Percentiles rank a stretch among this genome's conserved stretches.
These are phyloP conservation scores for Scaptomyza caliginosa DNA, from an alignment of 2,888 invertebrate genomes.

Conservation along the genomic window DNA sequence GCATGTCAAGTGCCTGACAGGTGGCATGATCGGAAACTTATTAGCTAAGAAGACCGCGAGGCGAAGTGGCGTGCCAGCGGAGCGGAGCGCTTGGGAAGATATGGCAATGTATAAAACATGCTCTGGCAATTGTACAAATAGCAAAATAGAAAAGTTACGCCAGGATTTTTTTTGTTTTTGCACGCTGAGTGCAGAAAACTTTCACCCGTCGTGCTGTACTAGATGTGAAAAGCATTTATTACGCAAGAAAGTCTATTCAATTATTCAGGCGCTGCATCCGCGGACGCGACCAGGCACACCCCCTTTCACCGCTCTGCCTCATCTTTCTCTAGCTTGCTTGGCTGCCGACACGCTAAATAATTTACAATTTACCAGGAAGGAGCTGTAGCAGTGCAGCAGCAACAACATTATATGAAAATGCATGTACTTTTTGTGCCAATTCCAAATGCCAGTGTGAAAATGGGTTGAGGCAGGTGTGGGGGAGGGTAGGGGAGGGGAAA, in stretches of 20 bases:
- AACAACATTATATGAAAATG: slow-evolving; percentile 69
- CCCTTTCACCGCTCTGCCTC: not conserved
- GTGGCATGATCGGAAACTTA: slow-evolving; percentile 53
- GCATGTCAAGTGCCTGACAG: slow-evolving; percentile 57
- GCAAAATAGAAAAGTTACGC: slow-evolving; percentile 29
- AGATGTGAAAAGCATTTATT: slow-evolving; percentile 76
- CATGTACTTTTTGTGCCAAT: slow-evolving; percentile 66
- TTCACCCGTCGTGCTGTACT: slow-evolving; percentile 55
- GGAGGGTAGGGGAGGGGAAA: too few relatives aligned
- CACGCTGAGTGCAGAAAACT: slow-evolving; percentile 57
- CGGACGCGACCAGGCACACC: slow-evolving; percentile 5
- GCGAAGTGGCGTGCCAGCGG: not conserved
- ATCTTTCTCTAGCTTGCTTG: not conserved
- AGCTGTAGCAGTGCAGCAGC: slow-evolving; percentile 23
- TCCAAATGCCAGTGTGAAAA: slow-evolving; percentile 26
- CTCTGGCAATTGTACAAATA: slow-evolving; percentile 35
- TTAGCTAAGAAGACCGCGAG: slow-evolving; percentile 39
- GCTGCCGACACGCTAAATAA: slow-evolving; percentile 67
- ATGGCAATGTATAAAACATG: slow-evolving; percentile 3
- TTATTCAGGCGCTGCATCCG: slow-evolving; percentile 72
- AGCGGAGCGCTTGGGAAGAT: too few relatives aligned
- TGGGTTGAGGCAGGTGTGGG: not conserved
- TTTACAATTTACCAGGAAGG: slow-evolving; percentile 67
- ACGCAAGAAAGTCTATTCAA: slow-evolving; percentile 79
- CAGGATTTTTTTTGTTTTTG: not conserved